phyloP scores from a whole-genome alignment of 2,797 vertebrate genomes.

The Darevskia mixta region DNA sequence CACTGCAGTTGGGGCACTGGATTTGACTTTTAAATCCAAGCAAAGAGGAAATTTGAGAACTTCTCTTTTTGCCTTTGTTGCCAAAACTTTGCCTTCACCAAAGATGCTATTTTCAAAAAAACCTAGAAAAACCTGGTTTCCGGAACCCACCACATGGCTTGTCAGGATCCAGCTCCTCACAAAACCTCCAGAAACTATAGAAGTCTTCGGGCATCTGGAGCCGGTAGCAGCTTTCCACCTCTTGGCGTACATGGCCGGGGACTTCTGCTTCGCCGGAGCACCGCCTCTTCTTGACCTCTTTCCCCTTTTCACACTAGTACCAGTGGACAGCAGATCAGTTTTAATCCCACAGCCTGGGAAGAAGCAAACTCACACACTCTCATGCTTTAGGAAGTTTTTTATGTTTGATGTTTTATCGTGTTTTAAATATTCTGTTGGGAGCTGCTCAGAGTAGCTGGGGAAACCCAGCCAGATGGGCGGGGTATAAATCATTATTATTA shows the following conservation, averaged over 20 bases:
- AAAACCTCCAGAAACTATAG: conserved; percentile 95
- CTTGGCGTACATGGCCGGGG: conserved; percentile 77
- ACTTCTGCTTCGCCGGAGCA: conserved; percentile 69
- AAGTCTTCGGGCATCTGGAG: conserved; percentile 93
- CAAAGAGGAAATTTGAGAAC: not conserved
- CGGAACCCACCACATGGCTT: conserved; percentile 84
- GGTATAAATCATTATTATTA: too few relatives aligned
- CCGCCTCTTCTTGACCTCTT: conserved; percentile 81
- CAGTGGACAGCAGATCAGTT: conserved; percentile 16
- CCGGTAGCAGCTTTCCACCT: conserved; percentile 85
- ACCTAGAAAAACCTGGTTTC: not conserved
- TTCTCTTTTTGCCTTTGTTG: not conserved
- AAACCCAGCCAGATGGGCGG: not conserved
- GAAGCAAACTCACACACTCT: not conserved
- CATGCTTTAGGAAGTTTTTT: not conserved
- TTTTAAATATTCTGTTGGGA: too few relatives aligned
- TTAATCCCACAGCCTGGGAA: not conserved
- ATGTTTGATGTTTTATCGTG: too few relatives aligned
- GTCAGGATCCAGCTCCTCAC: conserved; percentile 84
- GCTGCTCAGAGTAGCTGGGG: not conserved
- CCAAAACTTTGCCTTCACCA: not conserved
- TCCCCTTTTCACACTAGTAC: conserved; percentile 72
- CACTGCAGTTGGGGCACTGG: too few relatives aligned
- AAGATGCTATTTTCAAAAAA: not conserved
- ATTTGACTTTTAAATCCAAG: not conserved